Percentiles rank a stretch among this genome's conserved stretches.
These are phyloP conservation scores for Mimas tiliae DNA, from an alignment of 2,888 invertebrate genomes.

Conservation along the genomic window DNA sequence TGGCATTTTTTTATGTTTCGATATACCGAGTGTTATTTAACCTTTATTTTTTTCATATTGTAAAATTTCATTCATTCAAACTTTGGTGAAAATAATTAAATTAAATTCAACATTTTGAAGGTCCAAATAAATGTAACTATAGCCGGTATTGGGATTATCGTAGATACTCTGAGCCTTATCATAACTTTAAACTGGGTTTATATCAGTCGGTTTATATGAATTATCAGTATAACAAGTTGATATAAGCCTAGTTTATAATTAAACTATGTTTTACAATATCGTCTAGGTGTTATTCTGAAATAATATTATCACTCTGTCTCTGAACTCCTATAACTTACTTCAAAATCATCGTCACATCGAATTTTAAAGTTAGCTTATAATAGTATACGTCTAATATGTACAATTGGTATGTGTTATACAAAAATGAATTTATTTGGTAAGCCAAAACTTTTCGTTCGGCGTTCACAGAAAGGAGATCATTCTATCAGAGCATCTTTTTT, in stretches of 20 bases:
- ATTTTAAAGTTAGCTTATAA: not conserved
- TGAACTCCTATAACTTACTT: not conserved
- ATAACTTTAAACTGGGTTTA: too few species aligned
- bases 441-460: slow-evolving; percentile 18
- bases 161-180: too few species aligned
- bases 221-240: too few species aligned
- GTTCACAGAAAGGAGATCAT: slow-evolving; percentile 25
- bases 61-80: not conserved
- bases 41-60: not conserved
- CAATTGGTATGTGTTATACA: slow-evolving; percentile 13
- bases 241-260: too few species aligned
- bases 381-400: slow-evolving; percentile 15
- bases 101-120: too few species aligned
- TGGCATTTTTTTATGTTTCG: not conserved
- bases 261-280: too few species aligned
- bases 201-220: too few species aligned
- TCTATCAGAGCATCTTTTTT: slow-evolving; percentile 18
- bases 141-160: too few species aligned
- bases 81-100: too few species aligned
- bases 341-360: not conserved
- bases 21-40: not conserved
- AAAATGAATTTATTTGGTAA: slow-evolving; percentile 24
- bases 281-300: not conserved
- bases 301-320: not conserved
- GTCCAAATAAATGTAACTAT: too few species aligned